Base-by-base conservation (phyloP, 92 coral and sea anemone species). In the Montipora capitata region DNA sequence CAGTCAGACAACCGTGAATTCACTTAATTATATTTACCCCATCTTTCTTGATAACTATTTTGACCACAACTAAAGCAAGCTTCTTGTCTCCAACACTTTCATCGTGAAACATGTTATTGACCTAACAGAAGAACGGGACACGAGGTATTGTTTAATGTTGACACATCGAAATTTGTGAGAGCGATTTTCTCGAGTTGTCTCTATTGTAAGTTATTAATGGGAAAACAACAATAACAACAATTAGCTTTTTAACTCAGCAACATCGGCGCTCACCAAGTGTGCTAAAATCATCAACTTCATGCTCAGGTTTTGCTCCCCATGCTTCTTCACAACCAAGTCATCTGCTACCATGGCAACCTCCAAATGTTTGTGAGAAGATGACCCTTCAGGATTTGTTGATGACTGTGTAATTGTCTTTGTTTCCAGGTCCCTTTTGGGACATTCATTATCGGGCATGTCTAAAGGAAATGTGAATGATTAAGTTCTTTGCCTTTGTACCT, bases 261-360 rank as follows among this genome's bases (percentile, higher is more conserved):
- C 61, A 9, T 77, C 2, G 12, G 18, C 15, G 48, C 96, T 91
- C 94, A 97, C 99, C 85, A 95, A 80, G 83, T 97, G 98, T 27
- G 94, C 98, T 63, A 95, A 76, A 74, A 94, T 80, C 41, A 93
- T 76, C 64, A 97, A 44, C 71, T 76, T 68, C 43, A 68, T 78
- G 3, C 78, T 79, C 42, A 94, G 77, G 41, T 94, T 88, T 63
- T 72, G 68, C 57, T 88, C 91, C 8, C 96, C 97, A 17, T 88
- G 80, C 5, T 52, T 44, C 58, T 95, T 75, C 3, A 92, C 74
- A 8, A 91, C 76, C 84, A 89, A 79, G 61, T 90, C 84, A 85
- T 97, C 99, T 6, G 98, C 99, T 41, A 97, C 87, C 49, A 95
- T 63, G 64, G 92, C 93, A 38, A 97, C 91, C 83, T 97, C 99